Conservation (phyloP, 2,888 invertebrate genomes). For the Microctonus brassicae region DNA sequence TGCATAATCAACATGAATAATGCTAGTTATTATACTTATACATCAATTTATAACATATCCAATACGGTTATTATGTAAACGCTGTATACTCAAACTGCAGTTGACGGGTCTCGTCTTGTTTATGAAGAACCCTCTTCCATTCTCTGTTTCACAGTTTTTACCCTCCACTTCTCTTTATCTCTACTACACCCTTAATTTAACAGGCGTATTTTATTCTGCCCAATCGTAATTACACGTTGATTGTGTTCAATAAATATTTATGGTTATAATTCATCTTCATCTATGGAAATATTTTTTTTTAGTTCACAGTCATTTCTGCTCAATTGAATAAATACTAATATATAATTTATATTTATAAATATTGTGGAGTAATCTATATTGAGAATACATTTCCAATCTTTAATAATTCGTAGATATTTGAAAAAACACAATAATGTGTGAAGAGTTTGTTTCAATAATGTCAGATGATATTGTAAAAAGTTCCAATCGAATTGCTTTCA, state of each 20-base stretch:
- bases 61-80: conserved; percentile 59
- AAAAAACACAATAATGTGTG: too few species aligned
- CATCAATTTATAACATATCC: conserved; percentile 54
- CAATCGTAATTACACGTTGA: neutral
- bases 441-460: too few species aligned
- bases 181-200: neutral
- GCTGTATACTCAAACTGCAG: conserved; percentile 51
- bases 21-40: conserved; percentile 41
- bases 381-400: too few species aligned
- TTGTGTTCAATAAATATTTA: neutral
- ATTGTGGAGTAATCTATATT: too few species aligned
- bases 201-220: neutral
- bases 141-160: neutral
- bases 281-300: too few species aligned
- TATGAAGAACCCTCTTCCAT: conserved; percentile 46
- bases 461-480: too few species aligned
- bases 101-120: conserved; percentile 60
- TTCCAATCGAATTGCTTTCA: neutral
- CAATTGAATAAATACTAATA: too few species aligned
- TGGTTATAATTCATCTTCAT: too few species aligned
- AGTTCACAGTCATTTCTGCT: too few species aligned
- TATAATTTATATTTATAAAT: too few species aligned
- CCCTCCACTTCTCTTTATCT: neutral
- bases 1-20: conserved; percentile 51
- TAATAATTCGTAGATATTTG: too few species aligned